Conservation (phyloP, 2,888 invertebrate species). For the Stramonita haemastoma region DNA sequence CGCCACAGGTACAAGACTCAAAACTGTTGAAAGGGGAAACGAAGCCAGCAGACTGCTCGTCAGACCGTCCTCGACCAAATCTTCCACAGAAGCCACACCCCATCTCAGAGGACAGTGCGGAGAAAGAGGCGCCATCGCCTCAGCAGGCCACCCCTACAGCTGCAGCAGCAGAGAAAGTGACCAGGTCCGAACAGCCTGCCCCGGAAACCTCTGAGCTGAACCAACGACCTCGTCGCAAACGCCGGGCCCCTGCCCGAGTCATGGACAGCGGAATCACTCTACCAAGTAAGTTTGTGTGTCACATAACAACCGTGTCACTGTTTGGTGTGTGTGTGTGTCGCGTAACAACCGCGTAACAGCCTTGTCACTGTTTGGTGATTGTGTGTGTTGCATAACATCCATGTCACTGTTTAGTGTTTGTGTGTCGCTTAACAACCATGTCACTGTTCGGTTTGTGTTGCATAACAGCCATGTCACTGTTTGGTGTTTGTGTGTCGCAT, state of each 20-base stretch:
- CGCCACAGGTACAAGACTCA: neutral
- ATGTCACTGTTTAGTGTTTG: too few species aligned
- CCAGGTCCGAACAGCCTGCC: neutral
- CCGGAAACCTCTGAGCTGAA: neutral
- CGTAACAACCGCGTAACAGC: neutral
- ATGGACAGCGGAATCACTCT: slow-evolving; percentile 7
- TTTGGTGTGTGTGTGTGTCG: neutral
- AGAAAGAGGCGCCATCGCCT: too few species aligned
- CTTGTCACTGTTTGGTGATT: neutral
- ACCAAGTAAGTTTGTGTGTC: neutral
- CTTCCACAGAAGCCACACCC: neutral
- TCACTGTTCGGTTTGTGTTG: too few species aligned
- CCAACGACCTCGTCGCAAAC: slow-evolving; percentile 34
- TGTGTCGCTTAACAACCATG: too few species aligned
- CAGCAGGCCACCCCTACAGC: neutral
- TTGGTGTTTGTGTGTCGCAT: neutral
- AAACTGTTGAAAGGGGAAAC: neutral
- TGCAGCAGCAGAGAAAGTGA: neutral
- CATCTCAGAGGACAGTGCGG: neutral
- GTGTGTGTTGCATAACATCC: neutral
- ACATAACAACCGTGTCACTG: neutral
- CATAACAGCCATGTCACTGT: neutral
- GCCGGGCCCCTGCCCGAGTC: slow-evolving; percentile 34
- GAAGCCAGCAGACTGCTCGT: neutral
- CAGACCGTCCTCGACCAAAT: neutral